Conservation (phyloP, 2,888 invertebrate genomes). For the Leptinotarsa haldemani region DNA sequence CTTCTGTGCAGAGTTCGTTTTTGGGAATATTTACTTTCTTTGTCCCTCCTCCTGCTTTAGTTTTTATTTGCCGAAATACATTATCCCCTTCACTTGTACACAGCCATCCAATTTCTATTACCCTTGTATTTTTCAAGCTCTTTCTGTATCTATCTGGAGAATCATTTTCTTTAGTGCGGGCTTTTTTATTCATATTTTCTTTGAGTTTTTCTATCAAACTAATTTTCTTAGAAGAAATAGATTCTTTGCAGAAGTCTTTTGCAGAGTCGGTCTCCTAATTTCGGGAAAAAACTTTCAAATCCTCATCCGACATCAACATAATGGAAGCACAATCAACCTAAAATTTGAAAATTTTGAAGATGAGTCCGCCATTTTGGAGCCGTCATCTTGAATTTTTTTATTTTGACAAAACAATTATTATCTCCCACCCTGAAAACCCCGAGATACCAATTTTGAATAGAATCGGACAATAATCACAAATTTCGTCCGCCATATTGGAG, state of each 20-base stretch:
- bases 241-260: constrained; percentile 10
- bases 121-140: neutral
- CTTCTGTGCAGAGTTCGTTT: constrained; percentile 14
- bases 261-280: constrained; percentile 6
- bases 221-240: constrained; percentile 8
- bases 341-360: neutral
- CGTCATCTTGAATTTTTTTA: neutral
- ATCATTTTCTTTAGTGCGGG: neutral
- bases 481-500: neutral
- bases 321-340: constrained; percentile 15
- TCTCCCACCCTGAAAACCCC: neutral
- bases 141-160: neutral
- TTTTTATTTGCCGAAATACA: constrained; percentile 22
- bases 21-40: constrained; percentile 22
- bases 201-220: constrained; percentile 11
- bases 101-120: constrained; percentile 26
- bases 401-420: neutral
- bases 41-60: constrained; percentile 28
- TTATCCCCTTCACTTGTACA: neutral
- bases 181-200: constrained; percentile 2
- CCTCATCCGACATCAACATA: constrained; percentile 11
- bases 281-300: constrained; percentile 10
- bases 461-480: neutral
- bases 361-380: neutral
- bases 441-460: neutral